These are phyloP conservation scores for Bembecia ichneumoniformis DNA, from an alignment of 2,888 invertebrate species.

Conservation along the genomic window DNA sequence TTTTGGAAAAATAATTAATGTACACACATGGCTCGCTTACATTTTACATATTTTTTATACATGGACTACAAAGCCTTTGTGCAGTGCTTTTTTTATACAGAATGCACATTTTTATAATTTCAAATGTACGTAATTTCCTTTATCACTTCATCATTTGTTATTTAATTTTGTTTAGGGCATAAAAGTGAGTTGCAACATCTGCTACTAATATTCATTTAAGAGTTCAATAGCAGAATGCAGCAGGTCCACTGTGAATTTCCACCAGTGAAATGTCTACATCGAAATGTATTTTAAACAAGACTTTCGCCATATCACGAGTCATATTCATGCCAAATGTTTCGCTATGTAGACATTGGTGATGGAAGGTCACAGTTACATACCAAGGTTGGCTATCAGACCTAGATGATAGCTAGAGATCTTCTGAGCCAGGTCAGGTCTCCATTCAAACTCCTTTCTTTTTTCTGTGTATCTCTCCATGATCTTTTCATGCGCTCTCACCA, in stretches of 20 bases:
- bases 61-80: no score
- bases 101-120: no score
- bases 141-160: no score
- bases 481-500: constrained; percentile 41
- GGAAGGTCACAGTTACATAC: not conserved
- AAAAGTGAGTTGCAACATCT: no score
- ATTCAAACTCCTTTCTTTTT: constrained; percentile 16
- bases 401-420: constrained; percentile 39
- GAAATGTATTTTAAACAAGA: not conserved
- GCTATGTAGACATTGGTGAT: not conserved
- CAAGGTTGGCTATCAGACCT: constrained; percentile 19
- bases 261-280: not conserved
- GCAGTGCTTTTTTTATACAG: no score
- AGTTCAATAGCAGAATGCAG: no score
- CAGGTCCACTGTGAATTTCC: not conserved
- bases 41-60: no score
- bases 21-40: no score
- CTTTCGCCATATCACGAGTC: not conserved
- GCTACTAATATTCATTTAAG: no score
- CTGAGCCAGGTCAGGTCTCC: constrained; percentile 42
- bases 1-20: no score
- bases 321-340: not conserved
- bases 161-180: no score
- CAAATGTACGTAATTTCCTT: no score
- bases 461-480: constrained; percentile 41